Percentiles rank a stretch among this genome's conserved stretches.
Conservation (phyloP, 2,113 vertebrate species). For the Hemichromis elongatus region DNA sequence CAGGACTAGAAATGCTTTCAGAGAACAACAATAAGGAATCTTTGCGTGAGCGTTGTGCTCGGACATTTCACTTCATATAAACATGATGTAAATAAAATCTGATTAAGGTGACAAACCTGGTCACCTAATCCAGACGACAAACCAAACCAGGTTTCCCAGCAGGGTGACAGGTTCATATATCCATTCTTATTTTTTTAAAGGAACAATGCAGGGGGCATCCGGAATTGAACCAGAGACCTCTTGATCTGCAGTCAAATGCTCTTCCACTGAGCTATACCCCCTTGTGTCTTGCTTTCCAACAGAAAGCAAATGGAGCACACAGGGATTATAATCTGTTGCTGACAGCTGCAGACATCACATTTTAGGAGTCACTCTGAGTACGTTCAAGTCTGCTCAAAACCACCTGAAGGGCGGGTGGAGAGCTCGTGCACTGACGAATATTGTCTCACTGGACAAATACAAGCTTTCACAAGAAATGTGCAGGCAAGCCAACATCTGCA, state of each 20-base stretch:
- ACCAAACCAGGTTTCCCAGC: not conserved
- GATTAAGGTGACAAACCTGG: not conserved
- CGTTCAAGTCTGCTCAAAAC: not conserved
- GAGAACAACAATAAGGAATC: not conserved
- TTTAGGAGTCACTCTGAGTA: not conserved
- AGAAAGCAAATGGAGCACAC: not conserved
- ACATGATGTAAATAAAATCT: not conserved
- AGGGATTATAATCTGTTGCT: not conserved
- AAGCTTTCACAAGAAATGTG: not conserved
- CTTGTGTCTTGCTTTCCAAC: fast-evolving
- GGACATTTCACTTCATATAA: too few relatives aligned
- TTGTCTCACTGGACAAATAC: not conserved
- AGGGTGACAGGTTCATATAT: not conserved
- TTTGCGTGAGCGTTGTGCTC: not conserved
- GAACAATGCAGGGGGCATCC: slow-evolving; percentile 62
- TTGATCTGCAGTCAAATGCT: slow-evolving; percentile 85
- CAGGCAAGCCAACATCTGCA: not conserved
- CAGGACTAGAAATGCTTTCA: not conserved
- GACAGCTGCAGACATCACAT: not conserved
- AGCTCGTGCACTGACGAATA: not conserved
- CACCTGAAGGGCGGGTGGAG: not conserved
- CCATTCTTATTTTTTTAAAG: not conserved
- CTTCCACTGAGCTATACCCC: slow-evolving; percentile 84
- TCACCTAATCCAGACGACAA: not conserved
- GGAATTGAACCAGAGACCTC: slow-evolving; percentile 81